phyloP scores from a whole-genome alignment of 2,113 vertebrate genomes.

The Callipepla californica region DNA sequence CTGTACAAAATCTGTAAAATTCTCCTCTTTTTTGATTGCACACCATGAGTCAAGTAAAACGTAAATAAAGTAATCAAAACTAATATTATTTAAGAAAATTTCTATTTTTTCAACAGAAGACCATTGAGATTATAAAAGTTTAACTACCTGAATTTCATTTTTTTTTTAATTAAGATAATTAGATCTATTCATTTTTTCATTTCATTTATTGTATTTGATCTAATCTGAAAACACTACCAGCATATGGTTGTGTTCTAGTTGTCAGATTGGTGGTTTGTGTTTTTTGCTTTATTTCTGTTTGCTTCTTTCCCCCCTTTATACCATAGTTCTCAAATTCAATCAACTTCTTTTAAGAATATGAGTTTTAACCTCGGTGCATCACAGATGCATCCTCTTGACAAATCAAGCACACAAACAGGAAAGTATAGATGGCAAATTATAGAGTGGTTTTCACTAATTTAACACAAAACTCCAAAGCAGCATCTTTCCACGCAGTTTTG shows the following conservation, averaged over 20 bases:
- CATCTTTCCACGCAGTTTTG: neutral
- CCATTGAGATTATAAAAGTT: neutral
- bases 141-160: neutral
- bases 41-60: neutral
- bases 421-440: neutral
- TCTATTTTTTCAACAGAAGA: neutral
- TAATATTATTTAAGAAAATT: neutral
- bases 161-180: neutral
- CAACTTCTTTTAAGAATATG: neutral
- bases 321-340: neutral
- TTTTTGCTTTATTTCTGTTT: neutral
- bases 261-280: neutral
- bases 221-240: neutral
- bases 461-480: neutral
- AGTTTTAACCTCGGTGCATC: accelerated
- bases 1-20: neutral
- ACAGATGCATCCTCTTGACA: neutral
- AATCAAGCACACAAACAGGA: neutral
- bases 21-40: neutral
- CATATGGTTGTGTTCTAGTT: neutral
- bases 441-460: neutral
- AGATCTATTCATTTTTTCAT: neutral
- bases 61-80: neutral
- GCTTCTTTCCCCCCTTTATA: neutral
- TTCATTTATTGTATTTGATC: neutral